Percentiles rank a stretch among this genome's conserved stretches.
Conservation (phyloP, 2,888 invertebrate species). For the Branchipolynoe longqiensis region DNA sequence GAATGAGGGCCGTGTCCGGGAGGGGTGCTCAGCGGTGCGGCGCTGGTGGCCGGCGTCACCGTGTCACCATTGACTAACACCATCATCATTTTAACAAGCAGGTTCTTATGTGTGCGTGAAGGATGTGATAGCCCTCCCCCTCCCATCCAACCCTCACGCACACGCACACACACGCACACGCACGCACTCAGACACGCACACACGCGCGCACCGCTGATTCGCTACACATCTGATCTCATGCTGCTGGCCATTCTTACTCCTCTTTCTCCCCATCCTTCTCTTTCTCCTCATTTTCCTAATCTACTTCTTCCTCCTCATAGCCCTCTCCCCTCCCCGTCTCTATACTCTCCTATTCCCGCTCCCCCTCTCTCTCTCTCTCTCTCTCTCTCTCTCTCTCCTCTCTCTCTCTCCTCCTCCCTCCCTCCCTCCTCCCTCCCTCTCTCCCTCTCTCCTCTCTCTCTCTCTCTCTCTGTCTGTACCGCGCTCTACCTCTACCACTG, state of each 20-base stretch:
- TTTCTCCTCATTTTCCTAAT: not conserved
- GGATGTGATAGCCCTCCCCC: not conserved
- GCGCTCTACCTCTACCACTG: too few relatives aligned
- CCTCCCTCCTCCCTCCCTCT: too few relatives aligned
- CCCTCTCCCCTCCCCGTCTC: not conserved
- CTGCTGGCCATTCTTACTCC: too few relatives aligned
- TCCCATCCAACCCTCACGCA: not conserved
- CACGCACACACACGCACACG: too few relatives aligned
- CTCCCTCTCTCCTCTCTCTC: too few relatives aligned
- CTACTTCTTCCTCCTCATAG: not conserved
- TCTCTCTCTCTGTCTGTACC: too few relatives aligned
- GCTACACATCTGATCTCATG: too few relatives aligned
- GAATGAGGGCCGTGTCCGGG: not conserved
- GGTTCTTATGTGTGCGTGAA: not conserved
- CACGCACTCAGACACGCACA: too few relatives aligned
- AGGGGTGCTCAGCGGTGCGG: not conserved
- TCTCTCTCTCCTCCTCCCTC: too few relatives aligned
- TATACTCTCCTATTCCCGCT: not conserved
- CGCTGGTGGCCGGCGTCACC: not conserved
- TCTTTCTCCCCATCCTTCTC: not conserved
- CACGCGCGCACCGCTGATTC: too few relatives aligned
- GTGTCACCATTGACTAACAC: not conserved
- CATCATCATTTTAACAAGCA: not conserved
- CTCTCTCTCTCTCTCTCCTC: too few relatives aligned
- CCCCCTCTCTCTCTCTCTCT: too few relatives aligned